Conservation (phyloP, 2,888 invertebrate species). For the Tiliacea aurago region DNA sequence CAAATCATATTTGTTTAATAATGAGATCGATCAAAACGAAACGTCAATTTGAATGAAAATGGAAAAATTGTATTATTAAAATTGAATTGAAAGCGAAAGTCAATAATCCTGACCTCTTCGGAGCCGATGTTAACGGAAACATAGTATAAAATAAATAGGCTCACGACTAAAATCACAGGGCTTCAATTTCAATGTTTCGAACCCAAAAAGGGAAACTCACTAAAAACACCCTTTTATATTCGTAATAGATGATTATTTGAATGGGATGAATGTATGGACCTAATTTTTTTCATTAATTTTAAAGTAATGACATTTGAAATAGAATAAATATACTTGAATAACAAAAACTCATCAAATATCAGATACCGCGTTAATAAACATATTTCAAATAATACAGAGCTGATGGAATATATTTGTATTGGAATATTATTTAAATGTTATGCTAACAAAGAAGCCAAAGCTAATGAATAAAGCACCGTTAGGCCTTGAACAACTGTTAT, state of each 20-base stretch:
- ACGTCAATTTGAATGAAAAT: conserved; percentile 57
- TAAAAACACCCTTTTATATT: conserved; percentile 24
- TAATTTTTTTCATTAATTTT: not conserved
- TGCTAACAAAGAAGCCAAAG: conserved; percentile 11
- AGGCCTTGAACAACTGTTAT: conserved; percentile 20
- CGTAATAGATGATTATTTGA: conserved; percentile 35
- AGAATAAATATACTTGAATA: not conserved
- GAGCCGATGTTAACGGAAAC: conserved; percentile 38
- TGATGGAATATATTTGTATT: conserved; percentile 13
- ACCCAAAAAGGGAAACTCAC: conserved; percentile 18
- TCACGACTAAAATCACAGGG: conserved; percentile 13
- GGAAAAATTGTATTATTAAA: conserved; percentile 34
- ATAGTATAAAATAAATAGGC: conserved; percentile 44
- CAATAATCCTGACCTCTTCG: conserved; percentile 59
- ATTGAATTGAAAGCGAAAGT: conserved; percentile 41
- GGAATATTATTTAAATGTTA: conserved; percentile 33
- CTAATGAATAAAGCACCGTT: conserved; percentile 3
- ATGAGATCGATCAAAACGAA: conserved; percentile 59
- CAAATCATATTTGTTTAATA: conserved; percentile 56
- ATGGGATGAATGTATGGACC: conserved; percentile 17
- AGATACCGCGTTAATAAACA: not conserved
- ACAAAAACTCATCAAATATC: not conserved
- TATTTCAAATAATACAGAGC: conserved; percentile 11
- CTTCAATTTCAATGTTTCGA: conserved; percentile 33
- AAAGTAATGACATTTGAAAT: conserved; percentile 3